phyloP scores from a whole-genome alignment of 1,140 invertebrate species.

The Metopolophium dirhodum region DNA sequence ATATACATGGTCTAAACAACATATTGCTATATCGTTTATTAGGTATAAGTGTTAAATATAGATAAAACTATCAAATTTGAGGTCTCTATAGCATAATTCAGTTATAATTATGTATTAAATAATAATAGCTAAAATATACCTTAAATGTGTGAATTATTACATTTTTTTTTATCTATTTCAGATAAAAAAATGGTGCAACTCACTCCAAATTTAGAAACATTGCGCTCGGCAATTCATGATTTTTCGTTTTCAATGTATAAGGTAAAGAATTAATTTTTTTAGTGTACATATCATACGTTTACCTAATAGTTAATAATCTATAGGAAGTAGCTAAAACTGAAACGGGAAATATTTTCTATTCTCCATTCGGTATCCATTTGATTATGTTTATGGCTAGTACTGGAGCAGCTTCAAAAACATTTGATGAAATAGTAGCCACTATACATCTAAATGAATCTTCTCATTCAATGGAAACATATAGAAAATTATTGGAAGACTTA shows the following conservation, averaged over 20 bases:
- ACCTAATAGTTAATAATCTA: background rate
- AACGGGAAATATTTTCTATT: conserved; percentile 60
- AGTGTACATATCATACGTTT: too few relatives aligned
- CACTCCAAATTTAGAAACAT: background rate
- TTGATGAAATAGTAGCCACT: conserved; percentile 64
- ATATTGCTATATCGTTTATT: too few relatives aligned
- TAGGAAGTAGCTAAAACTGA: conserved; percentile 41
- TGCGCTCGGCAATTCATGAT: background rate
- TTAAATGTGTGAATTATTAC: too few relatives aligned
- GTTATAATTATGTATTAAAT: too few relatives aligned
- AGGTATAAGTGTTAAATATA: too few relatives aligned
- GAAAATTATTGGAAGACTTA: background rate
- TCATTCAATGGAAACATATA: background rate
- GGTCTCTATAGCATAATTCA: too few relatives aligned
- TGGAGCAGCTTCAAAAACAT: conserved; percentile 68
- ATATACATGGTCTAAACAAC: too few relatives aligned
- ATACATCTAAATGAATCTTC: conserved; percentile 32
- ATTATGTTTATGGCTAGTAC: conserved; percentile 67
- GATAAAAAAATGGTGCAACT: background rate
- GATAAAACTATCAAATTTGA: too few relatives aligned
- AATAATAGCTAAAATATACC: too few relatives aligned
- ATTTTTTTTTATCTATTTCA: background rate
- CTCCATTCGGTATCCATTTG: conserved; percentile 62
- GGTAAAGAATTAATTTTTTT: background rate
- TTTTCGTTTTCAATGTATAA: conserved; percentile 36